Conservation (phyloP, 2,888 invertebrate genomes). For the Sicus ferrugineus region DNA sequence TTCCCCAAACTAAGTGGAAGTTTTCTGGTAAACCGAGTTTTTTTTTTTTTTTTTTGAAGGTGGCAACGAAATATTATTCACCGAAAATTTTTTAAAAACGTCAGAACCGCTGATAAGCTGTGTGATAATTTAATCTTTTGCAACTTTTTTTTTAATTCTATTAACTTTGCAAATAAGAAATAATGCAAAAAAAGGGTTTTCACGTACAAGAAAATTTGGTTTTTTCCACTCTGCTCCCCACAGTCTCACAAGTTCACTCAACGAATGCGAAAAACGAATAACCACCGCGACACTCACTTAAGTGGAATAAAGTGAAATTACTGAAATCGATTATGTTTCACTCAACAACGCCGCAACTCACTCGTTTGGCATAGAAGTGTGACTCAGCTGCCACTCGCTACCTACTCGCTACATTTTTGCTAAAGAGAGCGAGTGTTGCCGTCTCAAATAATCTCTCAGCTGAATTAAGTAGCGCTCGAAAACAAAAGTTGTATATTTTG, state of each 20-base stretch:
- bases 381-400: constrained; percentile 5
- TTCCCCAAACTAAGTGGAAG: too few relatives aligned
- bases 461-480: too few relatives aligned
- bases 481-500: too few relatives aligned
- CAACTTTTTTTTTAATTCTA: constrained; percentile 17
- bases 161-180: constrained; percentile 14
- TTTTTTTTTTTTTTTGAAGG: constrained; percentile 10
- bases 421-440: neutral
- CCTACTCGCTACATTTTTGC: neutral
- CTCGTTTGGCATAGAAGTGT: constrained; percentile 2
- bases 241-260: constrained; percentile 12
- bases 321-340: constrained; percentile 26
- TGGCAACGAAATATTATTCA: constrained; percentile 18
- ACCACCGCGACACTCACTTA: constrained; percentile 3
- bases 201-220: constrained; percentile 39
- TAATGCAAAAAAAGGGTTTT: constrained; percentile 32
- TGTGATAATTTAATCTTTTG: too few relatives aligned
- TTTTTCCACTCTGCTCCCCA: neutral
- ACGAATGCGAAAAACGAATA: constrained; percentile 28
- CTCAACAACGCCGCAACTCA: constrained; percentile 18
- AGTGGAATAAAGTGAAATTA: constrained; percentile 20
- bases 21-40: neutral
- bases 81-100: constrained; percentile 15
- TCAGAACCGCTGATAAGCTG: too few relatives aligned
- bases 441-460: too few relatives aligned